Evolutionary conservation across 2,113 vertebrate species (phyloP), one percentile per base, ranked within the genome.

Genomic region (Oplegnathus fasciatus): DNA sequence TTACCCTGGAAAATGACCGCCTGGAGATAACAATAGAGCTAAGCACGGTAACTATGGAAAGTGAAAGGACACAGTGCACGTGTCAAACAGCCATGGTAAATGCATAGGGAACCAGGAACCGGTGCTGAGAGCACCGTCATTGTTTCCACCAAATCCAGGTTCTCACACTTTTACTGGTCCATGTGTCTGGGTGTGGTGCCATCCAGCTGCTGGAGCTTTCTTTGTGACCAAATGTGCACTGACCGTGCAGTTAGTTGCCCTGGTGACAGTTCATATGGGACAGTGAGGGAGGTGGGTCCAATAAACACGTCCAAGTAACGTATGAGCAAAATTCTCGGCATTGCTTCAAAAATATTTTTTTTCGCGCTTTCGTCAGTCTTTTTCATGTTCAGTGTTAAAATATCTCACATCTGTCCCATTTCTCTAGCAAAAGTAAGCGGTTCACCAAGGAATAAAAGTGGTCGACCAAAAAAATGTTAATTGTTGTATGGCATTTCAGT

Each of bases 401-500:
- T 92, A 91, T 94, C 92, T 94, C 89, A 74, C 94, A 95, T 94
- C 91, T 93, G 92, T 91, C 88, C 78, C 87, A 10, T 78, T 86
- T 81, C 88, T 90, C 34, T 44, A 61, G 82, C 89, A 84, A 89
- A 91, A 87, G 89, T 91, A 73, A 89, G 92, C 70, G 92, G 93
- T 90, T 91, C 61, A 89, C 94, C 91, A 80, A 85, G 82, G 92
- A 93, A 91, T 94, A 94, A 94, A 94, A 94, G 94, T 90, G 94
- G 94, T 89, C 61, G 81, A 90, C 94, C 94, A 83, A 76, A 93
- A 78, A 92, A 93, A 95, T 94, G 88, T 91, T 95, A 94, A 94
- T 94, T 95, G 91, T 90, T 74, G 85, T 83, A 86, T 93, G 89
- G 94, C 88, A 55, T 92, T 83, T 90, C 14, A 78, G 86, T 94